These are phyloP conservation scores for Podarcis lilfordi DNA, from an alignment of 2,797 vertebrate genomes.

Conservation along the genomic window DNA sequence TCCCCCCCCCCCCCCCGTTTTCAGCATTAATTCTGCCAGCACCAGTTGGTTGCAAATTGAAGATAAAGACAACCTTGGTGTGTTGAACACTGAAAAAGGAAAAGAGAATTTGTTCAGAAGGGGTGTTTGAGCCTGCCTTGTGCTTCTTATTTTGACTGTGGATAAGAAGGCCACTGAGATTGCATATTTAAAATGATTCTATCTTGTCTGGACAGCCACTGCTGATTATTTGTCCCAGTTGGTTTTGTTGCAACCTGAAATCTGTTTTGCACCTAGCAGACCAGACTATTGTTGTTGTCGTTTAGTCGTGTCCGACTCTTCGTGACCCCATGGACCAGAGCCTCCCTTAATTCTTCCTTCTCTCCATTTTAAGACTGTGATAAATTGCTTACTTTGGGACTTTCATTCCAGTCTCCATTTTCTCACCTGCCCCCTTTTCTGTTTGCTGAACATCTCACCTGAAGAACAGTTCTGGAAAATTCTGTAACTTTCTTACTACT, in stretches of 20 bases:
- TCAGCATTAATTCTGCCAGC: neutral
- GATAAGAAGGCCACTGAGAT: neutral
- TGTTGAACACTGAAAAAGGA: neutral
- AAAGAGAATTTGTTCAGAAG: too few species aligned
- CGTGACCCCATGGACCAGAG: too few species aligned
- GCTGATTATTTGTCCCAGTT: neutral
- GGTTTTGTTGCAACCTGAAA: neutral
- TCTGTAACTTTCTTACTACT: neutral
- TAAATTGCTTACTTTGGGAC: neutral
- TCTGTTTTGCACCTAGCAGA: neutral
- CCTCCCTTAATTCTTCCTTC: neutral
- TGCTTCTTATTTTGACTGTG: neutral
- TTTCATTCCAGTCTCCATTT: neutral
- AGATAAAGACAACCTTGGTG: too few species aligned
- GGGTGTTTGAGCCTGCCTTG: too few species aligned
- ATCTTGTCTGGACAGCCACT: neutral
- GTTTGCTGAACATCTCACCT: neutral
- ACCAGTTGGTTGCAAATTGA: neutral
- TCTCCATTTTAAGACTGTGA: neutral
- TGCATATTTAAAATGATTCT: neutral
- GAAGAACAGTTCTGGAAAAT: too few species aligned
- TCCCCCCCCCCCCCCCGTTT: too few species aligned
- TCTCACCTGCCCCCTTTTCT: too few species aligned
- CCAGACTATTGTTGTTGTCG: too few species aligned
- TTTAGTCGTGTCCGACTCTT: too few species aligned